phyloP scores from a whole-genome alignment of 37 sponge, comb jelly and placozoan genomes.

The Geodia barretti region DNA sequence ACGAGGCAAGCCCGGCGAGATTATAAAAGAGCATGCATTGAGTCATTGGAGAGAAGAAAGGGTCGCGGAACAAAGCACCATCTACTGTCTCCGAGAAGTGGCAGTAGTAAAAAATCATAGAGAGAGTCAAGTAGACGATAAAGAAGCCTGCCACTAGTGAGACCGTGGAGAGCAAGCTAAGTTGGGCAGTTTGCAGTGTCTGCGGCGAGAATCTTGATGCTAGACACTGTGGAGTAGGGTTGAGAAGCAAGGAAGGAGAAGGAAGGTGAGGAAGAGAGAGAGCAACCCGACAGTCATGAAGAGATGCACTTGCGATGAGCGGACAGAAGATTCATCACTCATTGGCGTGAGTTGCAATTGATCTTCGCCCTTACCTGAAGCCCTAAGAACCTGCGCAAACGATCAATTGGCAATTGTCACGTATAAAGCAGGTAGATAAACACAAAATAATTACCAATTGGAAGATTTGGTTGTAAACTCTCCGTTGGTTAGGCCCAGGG shows the following conservation, averaged over 20 bases:
- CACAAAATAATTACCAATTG: background rate
- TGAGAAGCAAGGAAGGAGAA: background rate
- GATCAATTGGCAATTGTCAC: too few relatives aligned
- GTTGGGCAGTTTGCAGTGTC: background rate
- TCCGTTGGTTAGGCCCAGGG: background rate
- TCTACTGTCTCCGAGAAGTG: background rate
- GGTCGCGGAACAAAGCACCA: background rate
- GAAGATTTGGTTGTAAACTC: background rate
- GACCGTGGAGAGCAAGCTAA: background rate
- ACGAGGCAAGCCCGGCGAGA: background rate
- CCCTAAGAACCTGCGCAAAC: too few relatives aligned
- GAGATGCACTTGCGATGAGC: background rate
- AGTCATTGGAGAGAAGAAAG: background rate
- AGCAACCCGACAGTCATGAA: background rate
- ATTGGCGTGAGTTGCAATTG: too few relatives aligned
- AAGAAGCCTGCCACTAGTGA: background rate
- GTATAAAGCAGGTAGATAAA: background rate
- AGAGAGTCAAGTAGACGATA: background rate
- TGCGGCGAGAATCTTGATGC: background rate
- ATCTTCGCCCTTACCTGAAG: too few relatives aligned
- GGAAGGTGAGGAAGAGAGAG: slow-evolving; percentile 1
- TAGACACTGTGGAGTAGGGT: background rate
- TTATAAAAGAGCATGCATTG: background rate
- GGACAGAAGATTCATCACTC: background rate
- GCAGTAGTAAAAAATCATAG: background rate